A percentile compares a stretch with the other conserved stretches of the same genome.
Evolutionary conservation across 2,888 invertebrate genomes (phyloP).

Genomic region (Ischnus inquisitorius): DNA sequence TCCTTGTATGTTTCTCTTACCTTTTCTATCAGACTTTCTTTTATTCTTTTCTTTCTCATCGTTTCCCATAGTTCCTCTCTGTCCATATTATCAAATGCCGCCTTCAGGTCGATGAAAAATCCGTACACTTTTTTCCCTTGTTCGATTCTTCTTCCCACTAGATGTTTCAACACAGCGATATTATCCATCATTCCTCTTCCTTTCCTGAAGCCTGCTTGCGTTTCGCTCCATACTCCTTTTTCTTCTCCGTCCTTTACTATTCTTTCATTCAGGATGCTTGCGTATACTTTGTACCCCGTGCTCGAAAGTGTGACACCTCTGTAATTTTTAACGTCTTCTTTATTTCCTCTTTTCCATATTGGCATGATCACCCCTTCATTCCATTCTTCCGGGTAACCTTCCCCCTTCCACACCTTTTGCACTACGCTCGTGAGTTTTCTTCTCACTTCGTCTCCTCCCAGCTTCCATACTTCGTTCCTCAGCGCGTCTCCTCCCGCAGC

Average conservation of each 20-base stretch:
- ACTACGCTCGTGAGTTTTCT: neutral
- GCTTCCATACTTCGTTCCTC: conserved; percentile 30
- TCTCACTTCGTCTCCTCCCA: neutral
- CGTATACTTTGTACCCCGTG: conserved; percentile 55
- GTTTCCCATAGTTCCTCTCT: conserved; percentile 64
- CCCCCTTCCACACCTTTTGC: conserved; percentile 34
- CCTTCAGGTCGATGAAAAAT: conserved; percentile 67
- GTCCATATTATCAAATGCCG: conserved; percentile 66
- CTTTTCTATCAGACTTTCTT: conserved; percentile 16
- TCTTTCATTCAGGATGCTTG: conserved; percentile 37
- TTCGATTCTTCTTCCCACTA: conserved; percentile 42
- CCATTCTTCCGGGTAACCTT: conserved; percentile 35
- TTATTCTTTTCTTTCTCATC: conserved; percentile 53
- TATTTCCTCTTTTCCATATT: conserved; percentile 37
- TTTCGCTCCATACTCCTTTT: too few relatives aligned
- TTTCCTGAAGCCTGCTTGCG: too few relatives aligned
- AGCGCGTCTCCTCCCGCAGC: conserved; percentile 39
- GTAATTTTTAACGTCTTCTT: conserved; percentile 43
- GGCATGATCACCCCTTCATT: conserved; percentile 17
- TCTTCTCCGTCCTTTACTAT: too few relatives aligned
- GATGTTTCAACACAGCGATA: conserved; percentile 54
- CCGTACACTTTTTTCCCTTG: conserved; percentile 46
- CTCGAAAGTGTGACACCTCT: conserved; percentile 45
- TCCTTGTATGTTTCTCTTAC: conserved; percentile 56
- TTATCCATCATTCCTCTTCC: conserved; percentile 62